Evolutionary conservation across 2,888 invertebrate species (phyloP), one percentile per base, ranked within the genome.

Genomic region (Sylvicola cinctus): DNA sequence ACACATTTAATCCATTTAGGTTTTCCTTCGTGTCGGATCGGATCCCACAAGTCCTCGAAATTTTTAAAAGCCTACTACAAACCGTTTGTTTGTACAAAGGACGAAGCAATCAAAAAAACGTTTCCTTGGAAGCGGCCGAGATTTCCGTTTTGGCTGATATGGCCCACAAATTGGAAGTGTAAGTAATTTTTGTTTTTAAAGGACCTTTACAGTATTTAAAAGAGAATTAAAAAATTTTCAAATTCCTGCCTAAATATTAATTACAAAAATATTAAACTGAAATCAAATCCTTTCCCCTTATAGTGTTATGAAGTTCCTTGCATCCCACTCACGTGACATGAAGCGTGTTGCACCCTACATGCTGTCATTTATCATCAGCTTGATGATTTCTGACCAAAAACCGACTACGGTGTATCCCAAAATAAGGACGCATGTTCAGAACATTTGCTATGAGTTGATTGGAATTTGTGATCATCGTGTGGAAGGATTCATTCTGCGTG

Each of bases 321-420:
- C 45, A 0, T 43, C 44, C 1, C 49, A 52, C 32, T 44, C 46
- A 15, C 20, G 49, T 25, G 48, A 50, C 37, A 42, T 56, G 7
- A 57, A 57, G 38, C 46, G 54, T 39, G 48, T 57, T 6, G 55
- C 55, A 3, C 55, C 57, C 2, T 56, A 55, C 36, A 42, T 54
- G 13, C 42, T 57, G 13, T 49, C 49, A 4, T 54, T 49, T 32
- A 43, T 46, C 28, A 55, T 57, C 8, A 48, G 46, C 33, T 43
- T 54, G 16, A 55, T 56, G 51, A 54, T 55, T 5, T 42, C 45
- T 6, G 51, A 49, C 36, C 50, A 51, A 17, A 43, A 50, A n/a
- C 47, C 57, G 5, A 20, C 4, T 8, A 20, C 20, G 20, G 4
- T 20, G 20, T 20, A 20, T 20, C 20, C 20, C 4, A 20, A 20